phyloP scores from a whole-genome alignment of 2,888 invertebrate genomes.

The Dimorphilus gyrociliatus region DNA sequence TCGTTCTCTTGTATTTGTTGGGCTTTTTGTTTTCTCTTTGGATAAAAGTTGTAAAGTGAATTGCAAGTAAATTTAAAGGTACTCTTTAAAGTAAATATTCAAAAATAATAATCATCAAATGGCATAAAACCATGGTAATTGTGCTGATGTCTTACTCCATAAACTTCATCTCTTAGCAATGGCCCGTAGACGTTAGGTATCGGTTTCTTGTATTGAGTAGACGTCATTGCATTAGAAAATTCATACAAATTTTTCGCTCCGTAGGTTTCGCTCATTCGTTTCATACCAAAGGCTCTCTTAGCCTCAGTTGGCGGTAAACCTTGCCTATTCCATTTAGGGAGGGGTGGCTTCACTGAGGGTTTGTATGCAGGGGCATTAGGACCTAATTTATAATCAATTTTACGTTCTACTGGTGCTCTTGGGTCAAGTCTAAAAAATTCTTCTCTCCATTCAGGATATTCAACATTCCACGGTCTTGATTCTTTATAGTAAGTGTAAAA shows the following conservation, averaged over 20 bases:
- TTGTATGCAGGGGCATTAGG: conserved; percentile 4
- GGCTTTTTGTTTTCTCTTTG: too few species aligned
- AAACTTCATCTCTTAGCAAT: conserved; percentile 23
- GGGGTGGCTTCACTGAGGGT: conserved; percentile 1
- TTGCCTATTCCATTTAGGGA: conserved; percentile 10
- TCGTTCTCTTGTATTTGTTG: too few species aligned
- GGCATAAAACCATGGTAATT: conserved; percentile 33
- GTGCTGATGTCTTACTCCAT: conserved; percentile 30
- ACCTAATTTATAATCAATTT: conserved; percentile 8
- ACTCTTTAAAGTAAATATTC: conserved; percentile 2
- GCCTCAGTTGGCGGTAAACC: conserved; percentile 24
- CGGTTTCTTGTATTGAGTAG: conserved; percentile 26
- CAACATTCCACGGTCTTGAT: conserved; percentile 8
- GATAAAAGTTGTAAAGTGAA: too few species aligned
- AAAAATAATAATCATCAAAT: conserved; percentile 30
- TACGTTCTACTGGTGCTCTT: conserved; percentile 9
- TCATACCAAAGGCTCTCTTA: conserved; percentile 24
- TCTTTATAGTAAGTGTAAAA: neutral
- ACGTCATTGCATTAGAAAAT: conserved; percentile 33
- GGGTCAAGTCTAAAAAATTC: conserved; percentile 10
- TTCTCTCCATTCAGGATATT: conserved; percentile 9
- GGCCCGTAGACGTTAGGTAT: conserved; percentile 34
- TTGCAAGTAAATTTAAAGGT: too few species aligned
- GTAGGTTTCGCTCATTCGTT: conserved; percentile 11
- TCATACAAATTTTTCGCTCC: conserved; percentile 22